These are phyloP conservation scores for Bovichtus variegatus DNA, from an alignment of 2,797 vertebrate species.

Conservation along the genomic window DNA sequence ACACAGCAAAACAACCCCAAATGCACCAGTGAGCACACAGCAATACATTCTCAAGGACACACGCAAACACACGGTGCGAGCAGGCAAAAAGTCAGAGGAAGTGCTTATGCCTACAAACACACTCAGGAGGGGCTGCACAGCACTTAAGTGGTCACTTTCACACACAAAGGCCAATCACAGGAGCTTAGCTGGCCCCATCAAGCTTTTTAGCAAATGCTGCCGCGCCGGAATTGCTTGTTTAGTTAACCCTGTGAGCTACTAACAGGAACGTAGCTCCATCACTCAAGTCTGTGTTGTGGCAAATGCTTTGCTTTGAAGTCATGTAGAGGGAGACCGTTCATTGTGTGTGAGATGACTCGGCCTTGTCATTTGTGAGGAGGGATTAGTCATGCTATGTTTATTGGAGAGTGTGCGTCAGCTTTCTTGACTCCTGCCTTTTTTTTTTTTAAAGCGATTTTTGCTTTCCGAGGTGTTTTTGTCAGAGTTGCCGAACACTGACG, in stretches of 20 bases:
- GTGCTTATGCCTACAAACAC: slow-evolving; percentile 75
- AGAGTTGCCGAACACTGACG: slow-evolving; percentile 27
- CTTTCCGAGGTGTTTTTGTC: slow-evolving; percentile 53
- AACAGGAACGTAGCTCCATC: slow-evolving; percentile 34
- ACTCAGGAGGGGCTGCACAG: slow-evolving; percentile 58
- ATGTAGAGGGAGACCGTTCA: slow-evolving; percentile 32
- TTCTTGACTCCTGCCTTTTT: slow-evolving; percentile 53
- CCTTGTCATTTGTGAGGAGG: slow-evolving; percentile 65
- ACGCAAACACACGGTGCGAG: slow-evolving; percentile 49
- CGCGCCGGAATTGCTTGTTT: slow-evolving; percentile 53
- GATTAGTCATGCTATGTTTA: slow-evolving; percentile 74
- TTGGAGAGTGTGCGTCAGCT: slow-evolving; percentile 58
- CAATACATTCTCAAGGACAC: slow-evolving; percentile 40
- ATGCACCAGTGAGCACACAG: slow-evolving; percentile 45
- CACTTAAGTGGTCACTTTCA: slow-evolving; percentile 75
- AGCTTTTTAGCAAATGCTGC: slow-evolving; percentile 68
- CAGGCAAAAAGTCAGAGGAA: slow-evolving; percentile 74
- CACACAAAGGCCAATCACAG: slow-evolving; percentile 75
- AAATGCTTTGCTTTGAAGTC: slow-evolving; percentile 70
- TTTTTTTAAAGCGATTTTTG: slow-evolving; percentile 63
- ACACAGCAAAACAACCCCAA: slow-evolving; percentile 33
- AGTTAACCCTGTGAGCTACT: slow-evolving; percentile 49
- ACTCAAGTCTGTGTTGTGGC: slow-evolving; percentile 37
- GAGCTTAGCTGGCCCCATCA: slow-evolving; percentile 74
- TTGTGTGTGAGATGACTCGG: slow-evolving; percentile 59